These are phyloP conservation scores for Malthinus seriepunctatus DNA, from an alignment of 2,888 invertebrate genomes.

Conservation along the genomic window DNA sequence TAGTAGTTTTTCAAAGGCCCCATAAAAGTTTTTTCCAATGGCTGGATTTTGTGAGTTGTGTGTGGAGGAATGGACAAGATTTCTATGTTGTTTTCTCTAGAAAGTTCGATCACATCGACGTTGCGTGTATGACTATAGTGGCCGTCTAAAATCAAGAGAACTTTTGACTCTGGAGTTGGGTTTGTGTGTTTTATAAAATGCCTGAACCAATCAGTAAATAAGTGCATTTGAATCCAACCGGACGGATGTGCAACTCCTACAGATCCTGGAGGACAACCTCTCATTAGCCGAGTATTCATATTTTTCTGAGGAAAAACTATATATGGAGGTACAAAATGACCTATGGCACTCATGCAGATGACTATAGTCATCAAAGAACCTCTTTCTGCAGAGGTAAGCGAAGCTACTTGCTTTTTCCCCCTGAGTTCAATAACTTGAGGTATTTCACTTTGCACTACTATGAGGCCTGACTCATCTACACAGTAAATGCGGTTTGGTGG, in stretches of 20 bases:
- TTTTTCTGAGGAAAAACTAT: slow-evolving; percentile 46
- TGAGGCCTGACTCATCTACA: slow-evolving; percentile 48
- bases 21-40: slow-evolving; percentile 17
- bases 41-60: slow-evolving; percentile 33
- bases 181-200: slow-evolving; percentile 30
- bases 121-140: slow-evolving; percentile 38
- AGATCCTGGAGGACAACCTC: slow-evolving; percentile 38
- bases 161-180: slow-evolving; percentile 24
- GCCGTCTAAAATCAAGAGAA: slow-evolving; percentile 35
- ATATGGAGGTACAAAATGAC: slow-evolving; percentile 44
- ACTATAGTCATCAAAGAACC: slow-evolving; percentile 41
- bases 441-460: slow-evolving; percentile 41
- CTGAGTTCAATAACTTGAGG: slow-evolving; percentile 38
- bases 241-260: slow-evolving; percentile 31
- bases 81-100: background rate
- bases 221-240: slow-evolving; percentile 31
- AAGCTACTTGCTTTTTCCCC: slow-evolving; percentile 44
- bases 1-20: background rate
- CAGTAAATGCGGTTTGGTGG: slow-evolving; percentile 40
- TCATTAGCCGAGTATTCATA: slow-evolving; percentile 41
- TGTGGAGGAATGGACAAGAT: slow-evolving; percentile 25
- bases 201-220: slow-evolving; percentile 30
- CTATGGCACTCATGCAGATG: slow-evolving; percentile 40
- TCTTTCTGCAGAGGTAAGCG: slow-evolving; percentile 44
- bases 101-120: slow-evolving; percentile 35